Conservation (phyloP, 2,797 vertebrate genomes). For the Pygocentrus nattereri region DNA sequence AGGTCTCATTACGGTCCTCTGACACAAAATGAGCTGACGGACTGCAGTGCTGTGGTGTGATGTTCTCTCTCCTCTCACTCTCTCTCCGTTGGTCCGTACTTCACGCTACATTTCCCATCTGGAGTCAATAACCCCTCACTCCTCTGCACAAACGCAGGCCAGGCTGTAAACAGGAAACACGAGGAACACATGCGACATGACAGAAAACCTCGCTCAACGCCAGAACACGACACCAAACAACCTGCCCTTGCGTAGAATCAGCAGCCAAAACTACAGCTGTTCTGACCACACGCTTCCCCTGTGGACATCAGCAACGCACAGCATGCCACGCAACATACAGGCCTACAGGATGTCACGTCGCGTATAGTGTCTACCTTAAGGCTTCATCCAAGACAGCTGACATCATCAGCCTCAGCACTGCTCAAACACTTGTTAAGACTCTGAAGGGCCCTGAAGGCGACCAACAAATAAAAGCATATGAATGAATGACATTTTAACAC, state of each 20-base stretch:
- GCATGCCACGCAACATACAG: no score
- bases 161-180: constrained; percentile 58
- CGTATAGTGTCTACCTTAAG: neutral
- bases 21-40: neutral
- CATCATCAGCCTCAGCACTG: neutral
- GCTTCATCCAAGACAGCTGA: neutral
- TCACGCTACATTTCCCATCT: constrained; percentile 47
- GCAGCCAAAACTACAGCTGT: neutral
- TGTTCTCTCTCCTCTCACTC: neutral
- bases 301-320: neutral
- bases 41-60: constrained; percentile 5
- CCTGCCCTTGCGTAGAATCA: neutral
- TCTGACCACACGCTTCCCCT: constrained; percentile 16
- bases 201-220: neutral
- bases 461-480: no score
- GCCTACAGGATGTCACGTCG: neutral
- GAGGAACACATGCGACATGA: constrained; percentile 32
- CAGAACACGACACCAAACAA: constrained; percentile 6
- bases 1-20: neutral
- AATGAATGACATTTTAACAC: neutral
- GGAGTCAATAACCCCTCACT: constrained; percentile 53
- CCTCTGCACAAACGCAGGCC: constrained; percentile 32
- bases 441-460: no score
- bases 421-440: neutral
- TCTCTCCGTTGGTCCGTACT: constrained; percentile 12